Base-by-base conservation (phyloP, 2,888 invertebrate species). In the Onchidella celtica region DNA sequence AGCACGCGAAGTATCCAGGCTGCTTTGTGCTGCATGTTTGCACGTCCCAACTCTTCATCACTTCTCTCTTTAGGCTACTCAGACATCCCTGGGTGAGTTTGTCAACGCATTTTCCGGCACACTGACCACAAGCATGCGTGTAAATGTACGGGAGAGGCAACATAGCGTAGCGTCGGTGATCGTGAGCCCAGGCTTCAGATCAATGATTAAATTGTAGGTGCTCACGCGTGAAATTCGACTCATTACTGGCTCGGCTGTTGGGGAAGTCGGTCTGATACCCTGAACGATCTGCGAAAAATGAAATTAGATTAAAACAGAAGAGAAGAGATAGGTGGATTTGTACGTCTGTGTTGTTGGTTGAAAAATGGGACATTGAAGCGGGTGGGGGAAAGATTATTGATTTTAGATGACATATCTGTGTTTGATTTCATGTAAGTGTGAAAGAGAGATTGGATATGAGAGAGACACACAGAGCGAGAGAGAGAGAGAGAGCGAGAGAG, bases 131-230 rank as follows among this genome's bases (percentile, higher is more conserved):
- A 73, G 61, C 57, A 27, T 59, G 73, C 34, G 73, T 38, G 73
- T n/a, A 61, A 59, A 59, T 59, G 36, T 21, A 24, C 11, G 17
- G 32, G 14, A 72, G 32, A 59, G 36, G 59, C 57, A 34, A 24
- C 59, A 32, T 34, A 17, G 59, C 73, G 57, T 24, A 34, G 24
- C 38, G 24, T 3, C n/a, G 36, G 32, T n/a, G 36, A 27, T 38
- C 36, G 61, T 36, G 36, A 73, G 57, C 32, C 40, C 32, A 65
- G 47, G 24, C 29, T 17, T 24, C 2, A 40, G 65, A 47, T 75
- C 65, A 29, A 75, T 63, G 75, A 75, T 77, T 77, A 77, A 77
- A 77, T 77, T 66, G 66, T 40, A 34, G 57, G 77, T 77, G 40
- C 68, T 77, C 55, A 34, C 24, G 66, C 66, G 68, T 77, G 57